Evolutionary conservation across 2,888 invertebrate species (phyloP).

Genomic region (Xanthia icteritia): DNA sequence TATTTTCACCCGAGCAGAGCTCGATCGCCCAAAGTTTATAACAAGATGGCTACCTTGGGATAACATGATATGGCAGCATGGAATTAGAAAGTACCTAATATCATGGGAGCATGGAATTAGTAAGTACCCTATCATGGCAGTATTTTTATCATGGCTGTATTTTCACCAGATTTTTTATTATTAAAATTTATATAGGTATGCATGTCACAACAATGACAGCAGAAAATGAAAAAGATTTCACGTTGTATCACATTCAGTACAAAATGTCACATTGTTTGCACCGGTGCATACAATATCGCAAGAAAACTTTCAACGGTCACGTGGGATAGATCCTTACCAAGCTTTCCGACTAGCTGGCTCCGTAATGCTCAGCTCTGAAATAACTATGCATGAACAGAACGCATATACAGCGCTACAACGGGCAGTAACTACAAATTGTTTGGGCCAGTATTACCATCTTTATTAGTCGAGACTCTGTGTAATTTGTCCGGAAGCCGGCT

Average conservation of each 20-base stretch:
- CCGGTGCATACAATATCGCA: conserved; percentile 39
- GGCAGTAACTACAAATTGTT: conserved; percentile 77
- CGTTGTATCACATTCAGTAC: conserved; percentile 23
- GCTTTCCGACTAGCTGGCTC: conserved; percentile 32
- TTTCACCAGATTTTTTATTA: too few species aligned
- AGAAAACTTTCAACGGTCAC: conserved; percentile 44
- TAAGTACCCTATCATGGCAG: too few species aligned
- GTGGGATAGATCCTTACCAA: conserved; percentile 26
- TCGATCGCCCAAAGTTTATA: too few species aligned
- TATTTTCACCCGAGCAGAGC: too few species aligned
- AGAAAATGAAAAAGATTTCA: conserved; percentile 16
- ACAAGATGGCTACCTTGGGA: too few species aligned
- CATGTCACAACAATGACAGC: background rate
- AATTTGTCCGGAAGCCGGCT: conserved; percentile 80
- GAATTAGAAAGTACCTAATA: too few species aligned
- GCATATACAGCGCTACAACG: conserved; percentile 63
- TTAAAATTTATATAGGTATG: too few species aligned
- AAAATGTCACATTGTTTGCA: conserved; percentile 35
- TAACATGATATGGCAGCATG: too few species aligned
- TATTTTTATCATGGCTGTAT: too few species aligned
- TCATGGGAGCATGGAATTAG: too few species aligned
- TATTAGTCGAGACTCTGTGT: conserved; percentile 81
- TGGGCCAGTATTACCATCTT: conserved; percentile 82
- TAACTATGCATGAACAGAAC: conserved; percentile 70
- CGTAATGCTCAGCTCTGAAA: conserved; percentile 49